Percentiles rank a stretch among this genome's conserved stretches.
Conservation (phyloP, 2,797 vertebrate genomes). For the Notolabrus celidotus region DNA sequence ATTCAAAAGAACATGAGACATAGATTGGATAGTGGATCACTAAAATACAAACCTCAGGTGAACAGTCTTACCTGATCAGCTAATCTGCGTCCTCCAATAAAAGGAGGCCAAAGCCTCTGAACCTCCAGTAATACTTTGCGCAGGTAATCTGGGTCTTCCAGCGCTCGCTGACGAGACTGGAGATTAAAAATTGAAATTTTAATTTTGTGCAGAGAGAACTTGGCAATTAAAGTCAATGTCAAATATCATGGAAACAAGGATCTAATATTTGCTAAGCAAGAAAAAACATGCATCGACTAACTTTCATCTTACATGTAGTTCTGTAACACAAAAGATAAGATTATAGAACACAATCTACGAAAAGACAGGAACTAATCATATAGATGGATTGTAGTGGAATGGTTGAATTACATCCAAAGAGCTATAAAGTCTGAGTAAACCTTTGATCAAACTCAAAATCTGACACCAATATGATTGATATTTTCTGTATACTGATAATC, state of each 20-base stretch:
- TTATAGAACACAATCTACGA: too few species aligned
- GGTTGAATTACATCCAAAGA: too few species aligned
- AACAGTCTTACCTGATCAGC: constrained; percentile 67
- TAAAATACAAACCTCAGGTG: neutral
- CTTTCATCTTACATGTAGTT: neutral
- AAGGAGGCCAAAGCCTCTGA: constrained; percentile 79
- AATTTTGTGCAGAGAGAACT: neutral
- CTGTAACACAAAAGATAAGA: too few species aligned
- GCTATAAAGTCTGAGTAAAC: too few species aligned
- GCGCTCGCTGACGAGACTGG: constrained; percentile 35
- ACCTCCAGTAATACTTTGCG: constrained; percentile 72
- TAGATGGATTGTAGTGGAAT: too few species aligned
- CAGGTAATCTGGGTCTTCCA: constrained; percentile 62
- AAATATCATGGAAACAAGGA: neutral
- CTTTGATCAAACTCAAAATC: too few species aligned
- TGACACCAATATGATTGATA: too few species aligned
- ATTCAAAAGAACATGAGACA: too few species aligned
- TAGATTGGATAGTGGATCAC: too few species aligned
- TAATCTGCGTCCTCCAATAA: constrained; percentile 77
- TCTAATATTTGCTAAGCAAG: neutral
- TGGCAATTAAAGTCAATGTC: too few species aligned
- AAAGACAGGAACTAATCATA: too few species aligned
- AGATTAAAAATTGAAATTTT: neutral
- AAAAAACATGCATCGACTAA: neutral
- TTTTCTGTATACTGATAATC: neutral